phyloP scores from a whole-genome alignment of 2,888 invertebrate species.

The Eudasyphora cyanicolor region DNA sequence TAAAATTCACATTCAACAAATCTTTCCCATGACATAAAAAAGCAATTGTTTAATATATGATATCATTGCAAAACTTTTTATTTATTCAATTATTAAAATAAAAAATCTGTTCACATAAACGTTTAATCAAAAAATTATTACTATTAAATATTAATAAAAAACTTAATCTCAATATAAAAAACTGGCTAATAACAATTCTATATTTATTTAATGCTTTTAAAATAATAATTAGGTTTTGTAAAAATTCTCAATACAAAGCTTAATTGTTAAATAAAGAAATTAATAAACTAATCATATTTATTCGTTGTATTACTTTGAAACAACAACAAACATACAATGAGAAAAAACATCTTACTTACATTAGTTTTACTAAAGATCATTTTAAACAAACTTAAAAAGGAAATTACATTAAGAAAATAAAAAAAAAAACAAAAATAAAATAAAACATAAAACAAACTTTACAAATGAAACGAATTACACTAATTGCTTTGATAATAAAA shows the following conservation, averaged over 20 bases:
- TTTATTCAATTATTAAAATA: conserved; percentile 56
- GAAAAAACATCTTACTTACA: conserved; percentile 12
- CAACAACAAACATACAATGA: too few relatives aligned
- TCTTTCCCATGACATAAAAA: not conserved
- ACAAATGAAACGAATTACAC: conserved; percentile 10
- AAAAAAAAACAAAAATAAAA: conserved; percentile 9
- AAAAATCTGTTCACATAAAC: conserved; percentile 58
- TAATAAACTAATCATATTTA: conserved; percentile 8
- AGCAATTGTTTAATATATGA: conserved; percentile 24
- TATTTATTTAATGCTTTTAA: conserved; percentile 42
- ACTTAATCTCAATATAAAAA: conserved; percentile 61
- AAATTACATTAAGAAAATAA: not conserved
- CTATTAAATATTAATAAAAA: conserved; percentile 57
- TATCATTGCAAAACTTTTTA: conserved; percentile 52
- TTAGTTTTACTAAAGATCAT: conserved; percentile 5
- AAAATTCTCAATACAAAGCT: conserved; percentile 7
- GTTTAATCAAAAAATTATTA: conserved; percentile 51
- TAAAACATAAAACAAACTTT: not conserved
- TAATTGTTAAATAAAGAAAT: not conserved
- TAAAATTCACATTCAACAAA: not conserved
- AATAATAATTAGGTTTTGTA: not conserved
- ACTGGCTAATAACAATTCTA: conserved; percentile 59
- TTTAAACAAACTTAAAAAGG: not conserved
- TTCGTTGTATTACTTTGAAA: conserved; percentile 14
- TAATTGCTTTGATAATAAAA: conserved; percentile 7